Base-by-base conservation (phyloP, 2,888 invertebrate species). In the Odontocerum albicorne region DNA sequence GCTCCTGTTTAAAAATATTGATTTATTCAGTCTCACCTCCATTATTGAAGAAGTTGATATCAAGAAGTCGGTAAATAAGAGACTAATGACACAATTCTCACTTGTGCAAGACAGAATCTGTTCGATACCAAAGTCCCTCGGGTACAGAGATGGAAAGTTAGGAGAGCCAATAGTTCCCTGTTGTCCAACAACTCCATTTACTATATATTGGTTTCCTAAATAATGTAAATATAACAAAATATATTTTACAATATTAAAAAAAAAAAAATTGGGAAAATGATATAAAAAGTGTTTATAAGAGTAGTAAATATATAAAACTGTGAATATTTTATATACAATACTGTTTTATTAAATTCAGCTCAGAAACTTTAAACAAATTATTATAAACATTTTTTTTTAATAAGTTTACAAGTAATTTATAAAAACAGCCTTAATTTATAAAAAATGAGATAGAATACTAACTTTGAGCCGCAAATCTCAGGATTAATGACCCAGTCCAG, bases 121-220 rank as follows among this genome's bases (percentile, higher is more conserved):
- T 19, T 61, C 61, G 10, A 50, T 47, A 8, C 58, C 61, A 42
- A 53, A 53, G 35, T 58, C 57, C 15, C 51, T 44, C 1, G 55
- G 52, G 38, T 59, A 61, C 2, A 49, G 36, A 4, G 53, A 55
- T 44, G 61, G 61, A 46, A 61, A 61, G 36, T 56, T 50, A 17
- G 56, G 56, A 17, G 61, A 58, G 7, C n/a, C 43, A 17, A 61
- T 39, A n/a, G 39, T 7, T 17, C 61, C 61, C 10, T 22, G 16
- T 16, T 51, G 36, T 20, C 58, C 56, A 4, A 59, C 22, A 21
- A 17, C n/a, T 21, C 61, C 58, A 20, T 44, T 50, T n/a, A 53
- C 31, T 35, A 56, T 45, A 38, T 56, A 38, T 50, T 59, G 61
- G 33, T 61, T 61, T 56, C 55, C 61, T 61, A n/a, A n/a, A n/a